A percentile compares a stretch with the other conserved stretches of the same genome.
phyloP scores from a whole-genome alignment of 2,888 invertebrate genomes.

The Noctua fimbriata region DNA sequence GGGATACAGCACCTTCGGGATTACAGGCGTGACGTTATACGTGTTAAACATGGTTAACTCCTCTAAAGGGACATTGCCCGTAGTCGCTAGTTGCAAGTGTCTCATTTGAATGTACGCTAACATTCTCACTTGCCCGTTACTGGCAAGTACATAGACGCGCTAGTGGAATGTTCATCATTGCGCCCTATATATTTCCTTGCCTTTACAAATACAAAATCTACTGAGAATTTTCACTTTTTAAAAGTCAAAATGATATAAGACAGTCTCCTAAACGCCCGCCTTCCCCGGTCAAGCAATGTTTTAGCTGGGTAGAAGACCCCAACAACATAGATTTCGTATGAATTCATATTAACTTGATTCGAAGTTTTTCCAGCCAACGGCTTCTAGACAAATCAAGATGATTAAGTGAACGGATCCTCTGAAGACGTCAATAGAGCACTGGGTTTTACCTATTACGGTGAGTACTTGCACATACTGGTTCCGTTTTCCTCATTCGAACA shows the following conservation, averaged over 20 bases:
- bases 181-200: neutral
- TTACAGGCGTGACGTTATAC: neutral
- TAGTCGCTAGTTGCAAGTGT: neutral
- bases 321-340: neutral
- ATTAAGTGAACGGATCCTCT: neutral
- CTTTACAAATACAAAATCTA: neutral
- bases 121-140: neutral
- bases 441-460: conserved; percentile 36
- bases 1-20: neutral
- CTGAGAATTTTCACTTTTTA: neutral
- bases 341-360: neutral
- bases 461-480: conserved; percentile 1
- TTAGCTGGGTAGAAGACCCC: neutral
- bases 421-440: neutral
- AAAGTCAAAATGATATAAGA: neutral
- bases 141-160: neutral
- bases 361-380: neutral
- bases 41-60: neutral
- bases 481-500: conserved; percentile 39
- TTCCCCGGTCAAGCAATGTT: neutral
- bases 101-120: neutral
- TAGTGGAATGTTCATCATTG: neutral
- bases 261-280: neutral
- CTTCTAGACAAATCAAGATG: neutral
- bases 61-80: neutral